Evolutionary conservation across 1,140 invertebrate genomes (phyloP).

Genomic region (Gryllus bimaculatus): DNA sequence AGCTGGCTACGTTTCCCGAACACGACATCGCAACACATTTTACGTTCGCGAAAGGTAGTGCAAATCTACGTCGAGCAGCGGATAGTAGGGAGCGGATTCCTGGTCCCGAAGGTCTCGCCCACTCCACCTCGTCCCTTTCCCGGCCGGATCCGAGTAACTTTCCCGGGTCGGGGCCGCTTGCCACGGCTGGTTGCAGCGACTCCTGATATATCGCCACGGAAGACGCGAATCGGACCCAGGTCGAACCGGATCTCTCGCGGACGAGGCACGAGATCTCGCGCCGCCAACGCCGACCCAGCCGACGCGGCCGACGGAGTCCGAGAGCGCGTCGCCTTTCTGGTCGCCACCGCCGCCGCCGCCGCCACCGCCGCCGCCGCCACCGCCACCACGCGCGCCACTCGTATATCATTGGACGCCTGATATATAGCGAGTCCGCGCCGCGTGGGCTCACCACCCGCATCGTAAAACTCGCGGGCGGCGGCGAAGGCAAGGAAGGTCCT

Average conservation of each 20-base stretch:
- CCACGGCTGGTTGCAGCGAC: no score
- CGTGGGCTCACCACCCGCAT: neutral
- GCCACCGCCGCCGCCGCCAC: no score
- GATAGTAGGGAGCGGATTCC: no score
- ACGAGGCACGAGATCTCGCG: neutral
- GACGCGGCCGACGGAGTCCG: neutral
- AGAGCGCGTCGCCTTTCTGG: neutral
- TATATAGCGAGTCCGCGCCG: slow-evolving; percentile 2
- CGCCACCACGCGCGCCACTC: neutral
- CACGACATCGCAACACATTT: no score
- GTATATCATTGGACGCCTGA: neutral
- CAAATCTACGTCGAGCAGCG: no score
- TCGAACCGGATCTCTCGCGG: neutral
- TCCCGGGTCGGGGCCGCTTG: no score
- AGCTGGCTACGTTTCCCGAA: no score
- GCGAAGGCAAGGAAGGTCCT: neutral
- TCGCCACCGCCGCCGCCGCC: no score
- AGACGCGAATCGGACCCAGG: neutral
- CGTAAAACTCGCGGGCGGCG: neutral
- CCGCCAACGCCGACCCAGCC: neutral
- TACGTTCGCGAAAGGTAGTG: no score
- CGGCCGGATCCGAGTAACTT: no score
- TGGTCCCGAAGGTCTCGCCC: no score
- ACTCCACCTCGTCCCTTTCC: no score
- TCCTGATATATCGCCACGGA: neutral